Evolutionary conservation across 2,113 vertebrate genomes (phyloP).

Genomic region (Hassar affinis): DNA sequence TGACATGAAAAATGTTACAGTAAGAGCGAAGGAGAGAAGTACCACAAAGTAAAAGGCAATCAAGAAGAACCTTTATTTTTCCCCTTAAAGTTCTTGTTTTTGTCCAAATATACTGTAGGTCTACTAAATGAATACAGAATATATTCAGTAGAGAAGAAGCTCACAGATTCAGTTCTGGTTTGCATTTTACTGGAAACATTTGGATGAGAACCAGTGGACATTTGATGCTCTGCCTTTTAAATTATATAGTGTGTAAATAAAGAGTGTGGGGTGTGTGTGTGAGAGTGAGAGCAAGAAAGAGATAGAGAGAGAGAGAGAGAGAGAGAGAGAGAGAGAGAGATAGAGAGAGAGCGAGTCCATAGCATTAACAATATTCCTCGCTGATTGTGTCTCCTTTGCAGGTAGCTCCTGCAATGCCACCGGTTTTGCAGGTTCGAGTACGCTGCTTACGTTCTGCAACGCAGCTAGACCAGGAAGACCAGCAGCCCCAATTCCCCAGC

Average conservation of each 20-base stretch:
- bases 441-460: constrained; percentile 57
- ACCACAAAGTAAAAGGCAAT: not conserved
- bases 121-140: not conserved
- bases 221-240: not conserved
- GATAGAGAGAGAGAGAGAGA: not conserved
- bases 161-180: not conserved
- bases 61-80: not conserved
- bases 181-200: not conserved
- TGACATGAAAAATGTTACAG: not conserved
- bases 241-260: not conserved
- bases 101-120: not conserved
- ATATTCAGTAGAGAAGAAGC: not conserved
- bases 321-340: not conserved
- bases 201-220: not conserved
- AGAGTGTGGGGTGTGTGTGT: not conserved
- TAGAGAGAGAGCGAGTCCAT: not conserved
- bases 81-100: not conserved
- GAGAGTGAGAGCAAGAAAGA: not conserved
- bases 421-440: constrained; percentile 69
- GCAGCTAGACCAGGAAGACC: constrained; percentile 72
- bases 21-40: not conserved
- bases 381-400: constrained; percentile 70
- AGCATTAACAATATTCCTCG: constrained; percentile 65
- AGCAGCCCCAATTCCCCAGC: constrained; percentile 78
- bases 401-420: constrained; percentile 49